phyloP scores from a whole-genome alignment of 1,140 invertebrate genomes.

The Euura saliciscinereae region DNA sequence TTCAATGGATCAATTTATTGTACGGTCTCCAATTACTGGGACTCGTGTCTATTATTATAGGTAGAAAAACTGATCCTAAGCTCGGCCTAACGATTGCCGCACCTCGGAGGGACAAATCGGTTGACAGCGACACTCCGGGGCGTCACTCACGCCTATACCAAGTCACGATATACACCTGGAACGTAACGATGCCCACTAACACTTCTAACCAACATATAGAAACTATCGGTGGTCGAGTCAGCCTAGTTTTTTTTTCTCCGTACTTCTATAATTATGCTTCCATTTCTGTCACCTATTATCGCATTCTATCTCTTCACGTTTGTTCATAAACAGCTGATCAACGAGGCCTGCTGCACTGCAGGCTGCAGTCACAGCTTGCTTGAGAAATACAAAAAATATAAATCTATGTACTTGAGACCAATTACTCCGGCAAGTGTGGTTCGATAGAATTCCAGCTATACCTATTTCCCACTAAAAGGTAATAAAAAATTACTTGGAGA shows the following conservation, averaged over 20 bases:
- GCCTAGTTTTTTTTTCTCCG: neutral
- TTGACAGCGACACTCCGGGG: conserved; percentile 8
- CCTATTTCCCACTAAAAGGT: no score
- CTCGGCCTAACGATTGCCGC: conserved; percentile 10
- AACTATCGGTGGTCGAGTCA: neutral
- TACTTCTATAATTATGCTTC: neutral
- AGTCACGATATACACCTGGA: neutral
- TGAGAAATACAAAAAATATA: no score
- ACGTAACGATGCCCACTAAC: no score
- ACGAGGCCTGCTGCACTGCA: no score
- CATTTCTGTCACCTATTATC: conserved; percentile 5
- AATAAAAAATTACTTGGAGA: no score
- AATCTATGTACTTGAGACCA: no score
- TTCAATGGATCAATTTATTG: conserved; percentile 14
- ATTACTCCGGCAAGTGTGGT: no score
- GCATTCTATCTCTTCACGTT: neutral
- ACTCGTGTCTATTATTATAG: conserved; percentile 15
- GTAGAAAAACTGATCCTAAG: conserved; percentile 5
- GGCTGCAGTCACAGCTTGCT: no score
- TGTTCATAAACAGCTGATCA: no score
- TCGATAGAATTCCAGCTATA: no score
- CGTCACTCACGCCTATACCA: conserved; percentile 3
- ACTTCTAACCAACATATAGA: no score
- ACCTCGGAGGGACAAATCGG: conserved; percentile 11
- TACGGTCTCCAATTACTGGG: conserved; percentile 6